phyloP scores from a whole-genome alignment of 2,888 invertebrate species.

The Psococerastis gibbosa region DNA sequence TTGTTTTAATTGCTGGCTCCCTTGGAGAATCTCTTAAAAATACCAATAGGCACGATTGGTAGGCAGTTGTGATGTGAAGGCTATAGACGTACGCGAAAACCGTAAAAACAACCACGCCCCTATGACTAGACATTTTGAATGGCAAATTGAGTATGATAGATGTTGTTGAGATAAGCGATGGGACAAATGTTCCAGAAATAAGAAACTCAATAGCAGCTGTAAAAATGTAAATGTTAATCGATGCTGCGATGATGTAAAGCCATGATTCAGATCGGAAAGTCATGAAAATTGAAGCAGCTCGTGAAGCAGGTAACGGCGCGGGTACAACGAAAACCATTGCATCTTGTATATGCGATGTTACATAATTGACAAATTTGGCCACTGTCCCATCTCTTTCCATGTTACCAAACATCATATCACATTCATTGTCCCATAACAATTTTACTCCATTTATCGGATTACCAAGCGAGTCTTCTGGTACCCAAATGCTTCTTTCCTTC shows the following conservation, averaged over 20 bases:
- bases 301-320: not conserved
- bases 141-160: not conserved
- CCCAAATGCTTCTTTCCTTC: too few relatives aligned
- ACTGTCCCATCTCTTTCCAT: not conserved
- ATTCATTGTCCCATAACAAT: not conserved
- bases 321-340: not conserved
- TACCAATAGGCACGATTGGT: not conserved
- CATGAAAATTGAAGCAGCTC: not conserved
- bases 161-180: not conserved
- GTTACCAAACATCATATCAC: not conserved
- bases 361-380: not conserved
- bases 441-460: not conserved
- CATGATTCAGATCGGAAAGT: not conserved
- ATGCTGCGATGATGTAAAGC: not conserved
- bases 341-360: not conserved
- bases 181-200: not conserved
- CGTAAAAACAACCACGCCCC: not conserved
- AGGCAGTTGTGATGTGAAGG: not conserved
- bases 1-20: not conserved
- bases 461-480: too few relatives aligned
- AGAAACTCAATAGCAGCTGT: not conserved
- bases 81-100: not conserved
- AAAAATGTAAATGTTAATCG: not conserved
- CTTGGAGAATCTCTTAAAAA: not conserved
- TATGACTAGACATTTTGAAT: not conserved